A percentile compares a stretch with the other conserved stretches of the same genome.
Evolutionary conservation across 2,797 vertebrate species (phyloP).

Genomic region (Sebastes oblongus): DNA sequence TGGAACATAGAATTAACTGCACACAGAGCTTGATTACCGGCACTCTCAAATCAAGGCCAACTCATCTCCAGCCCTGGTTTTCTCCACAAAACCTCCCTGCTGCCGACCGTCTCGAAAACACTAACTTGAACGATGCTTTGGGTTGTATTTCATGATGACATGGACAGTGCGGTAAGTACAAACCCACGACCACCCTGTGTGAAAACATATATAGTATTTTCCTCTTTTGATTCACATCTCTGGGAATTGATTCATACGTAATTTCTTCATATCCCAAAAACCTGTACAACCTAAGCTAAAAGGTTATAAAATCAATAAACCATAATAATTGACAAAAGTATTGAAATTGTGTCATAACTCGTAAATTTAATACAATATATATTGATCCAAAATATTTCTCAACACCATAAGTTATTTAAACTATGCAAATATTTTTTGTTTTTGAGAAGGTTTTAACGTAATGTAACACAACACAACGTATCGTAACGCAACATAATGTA

Average conservation of each 20-base stretch:
- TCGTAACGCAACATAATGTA: fast-evolving
- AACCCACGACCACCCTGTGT: not conserved
- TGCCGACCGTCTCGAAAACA: not conserved
- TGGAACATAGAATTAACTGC: constrained; percentile 69
- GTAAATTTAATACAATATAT: too few relatives aligned
- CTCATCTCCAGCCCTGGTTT: constrained; percentile 18
- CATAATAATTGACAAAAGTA: too few relatives aligned
- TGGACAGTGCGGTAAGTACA: not conserved
- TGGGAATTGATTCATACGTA: not conserved
- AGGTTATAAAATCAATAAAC: too few relatives aligned
- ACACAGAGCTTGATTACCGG: constrained; percentile 60
- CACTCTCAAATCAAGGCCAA: constrained; percentile 58
- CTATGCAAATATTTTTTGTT: too few relatives aligned
- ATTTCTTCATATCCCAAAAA: not conserved
- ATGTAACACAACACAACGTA: too few relatives aligned
- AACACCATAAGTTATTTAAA: too few relatives aligned
- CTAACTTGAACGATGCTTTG: not conserved
- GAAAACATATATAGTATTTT: not conserved
- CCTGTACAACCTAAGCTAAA: too few relatives aligned
- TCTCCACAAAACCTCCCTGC: constrained; percentile 12
- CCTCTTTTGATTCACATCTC: too few relatives aligned
- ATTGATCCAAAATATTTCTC: too few relatives aligned
- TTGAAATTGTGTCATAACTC: too few relatives aligned
- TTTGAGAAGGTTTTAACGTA: too few relatives aligned
- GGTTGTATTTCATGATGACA: not conserved